Evolutionary conservation across 2,797 vertebrate species (phyloP).

Genomic region (Paratrypauchen microcephalus): DNA sequence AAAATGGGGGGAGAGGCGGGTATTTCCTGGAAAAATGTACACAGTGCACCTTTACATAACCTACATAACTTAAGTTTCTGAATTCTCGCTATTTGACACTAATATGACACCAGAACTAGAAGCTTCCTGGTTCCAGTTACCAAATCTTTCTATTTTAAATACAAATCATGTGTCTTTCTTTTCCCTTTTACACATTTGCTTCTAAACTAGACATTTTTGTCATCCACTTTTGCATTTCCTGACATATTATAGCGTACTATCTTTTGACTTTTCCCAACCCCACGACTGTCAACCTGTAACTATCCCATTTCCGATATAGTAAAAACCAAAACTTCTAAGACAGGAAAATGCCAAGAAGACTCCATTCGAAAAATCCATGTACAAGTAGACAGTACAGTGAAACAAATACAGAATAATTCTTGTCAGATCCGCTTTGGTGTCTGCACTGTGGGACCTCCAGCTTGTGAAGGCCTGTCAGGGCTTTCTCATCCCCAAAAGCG

Average conservation of each 20-base stretch:
- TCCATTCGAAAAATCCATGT: constrained; percentile 28
- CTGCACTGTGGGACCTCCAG: constrained; percentile 26
- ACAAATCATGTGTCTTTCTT: background rate
- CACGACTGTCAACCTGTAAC: background rate
- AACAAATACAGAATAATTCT: constrained; percentile 61
- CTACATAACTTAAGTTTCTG: too few relatives aligned
- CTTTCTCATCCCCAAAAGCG: constrained; percentile 30
- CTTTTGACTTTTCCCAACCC: background rate
- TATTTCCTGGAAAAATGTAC: too few relatives aligned
- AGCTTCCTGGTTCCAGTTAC: background rate
- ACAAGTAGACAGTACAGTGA: constrained; percentile 41
- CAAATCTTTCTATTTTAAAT: background rate
- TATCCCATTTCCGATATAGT: background rate
- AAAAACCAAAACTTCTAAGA: background rate
- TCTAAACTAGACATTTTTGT: background rate
- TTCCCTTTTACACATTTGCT: background rate
- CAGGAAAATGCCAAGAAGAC: constrained; percentile 70
- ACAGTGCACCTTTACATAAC: too few relatives aligned
- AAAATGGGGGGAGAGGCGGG: too few relatives aligned
- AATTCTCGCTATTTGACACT: too few relatives aligned
- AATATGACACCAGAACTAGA: background rate
- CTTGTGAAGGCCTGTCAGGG: constrained; percentile 36
- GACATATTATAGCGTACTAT: background rate
- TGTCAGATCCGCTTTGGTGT: constrained; percentile 27
- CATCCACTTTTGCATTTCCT: too few relatives aligned